A percentile compares a stretch with the other conserved stretches of the same genome.
Evolutionary conservation across 2,797 vertebrate species (phyloP).

Genomic region (Holocentrus rufus): DNA sequence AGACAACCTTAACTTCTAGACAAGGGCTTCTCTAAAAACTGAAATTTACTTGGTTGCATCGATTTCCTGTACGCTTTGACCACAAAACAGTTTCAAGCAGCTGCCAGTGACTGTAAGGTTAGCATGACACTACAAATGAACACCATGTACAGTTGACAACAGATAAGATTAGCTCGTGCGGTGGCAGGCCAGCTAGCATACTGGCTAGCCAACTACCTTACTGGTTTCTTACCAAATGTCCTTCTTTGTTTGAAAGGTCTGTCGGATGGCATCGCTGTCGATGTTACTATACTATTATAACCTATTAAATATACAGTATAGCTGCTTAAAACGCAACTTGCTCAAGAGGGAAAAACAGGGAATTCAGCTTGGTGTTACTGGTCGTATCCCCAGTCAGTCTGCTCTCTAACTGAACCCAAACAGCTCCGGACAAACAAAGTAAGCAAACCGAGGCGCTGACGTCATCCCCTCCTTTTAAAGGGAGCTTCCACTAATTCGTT

Average conservation of each 20-base stretch:
- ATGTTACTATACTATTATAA: constrained; percentile 4
- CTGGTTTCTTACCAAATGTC: constrained; percentile 88
- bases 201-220: constrained; percentile 19
- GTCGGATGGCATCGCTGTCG: constrained; percentile 89
- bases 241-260: constrained; percentile 96
- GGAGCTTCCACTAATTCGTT: constrained; percentile 13
- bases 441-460: constrained; percentile 63
- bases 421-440: constrained; percentile 72
- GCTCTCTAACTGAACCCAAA: constrained; percentile 46
- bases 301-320: neutral
- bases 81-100: neutral
- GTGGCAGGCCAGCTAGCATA: constrained; percentile 53
- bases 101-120: neutral
- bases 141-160: constrained; percentile 12
- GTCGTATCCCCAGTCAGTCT: constrained; percentile 34
- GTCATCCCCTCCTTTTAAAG: constrained; percentile 77
- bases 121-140: neutral
- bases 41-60: neutral
- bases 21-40: no score
- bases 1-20: neutral
- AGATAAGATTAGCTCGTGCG: constrained; percentile 13
- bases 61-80: fast-evolving
- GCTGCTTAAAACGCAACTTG: neutral
- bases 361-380: neutral
- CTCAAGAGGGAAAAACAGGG: neutral